Percentiles rank a stretch among this genome's conserved stretches.
These are phyloP conservation scores for Menidia menidia DNA, from an alignment of 2,797 vertebrate species.

Conservation along the genomic window DNA sequence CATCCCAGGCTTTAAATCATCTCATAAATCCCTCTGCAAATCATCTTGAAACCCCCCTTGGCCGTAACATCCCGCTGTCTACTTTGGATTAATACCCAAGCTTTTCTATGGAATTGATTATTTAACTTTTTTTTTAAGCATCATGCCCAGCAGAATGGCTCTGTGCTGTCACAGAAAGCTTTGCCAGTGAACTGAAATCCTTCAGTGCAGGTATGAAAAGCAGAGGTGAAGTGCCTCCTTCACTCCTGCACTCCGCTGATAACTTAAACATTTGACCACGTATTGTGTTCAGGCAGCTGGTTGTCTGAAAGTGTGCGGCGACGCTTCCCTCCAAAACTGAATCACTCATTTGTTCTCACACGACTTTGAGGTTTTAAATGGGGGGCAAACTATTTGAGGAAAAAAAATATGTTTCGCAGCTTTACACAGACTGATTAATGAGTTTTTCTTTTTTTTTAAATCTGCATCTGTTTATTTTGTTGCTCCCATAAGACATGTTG, in stretches of 20 bases:
- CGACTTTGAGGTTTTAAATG: constrained; percentile 31
- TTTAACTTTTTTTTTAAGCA: constrained; percentile 56
- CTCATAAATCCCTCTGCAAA: constrained; percentile 49
- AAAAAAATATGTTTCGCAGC: constrained; percentile 18
- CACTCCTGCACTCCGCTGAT: constrained; percentile 81
- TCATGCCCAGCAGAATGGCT: constrained; percentile 70
- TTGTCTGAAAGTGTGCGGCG: constrained; percentile 44
- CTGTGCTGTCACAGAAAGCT: constrained; percentile 52
- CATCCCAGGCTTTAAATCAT: constrained; percentile 45
- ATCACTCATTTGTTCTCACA: constrained; percentile 35
- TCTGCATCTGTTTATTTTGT: constrained; percentile 59
- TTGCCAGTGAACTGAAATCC: constrained; percentile 71
- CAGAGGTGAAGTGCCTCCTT: constrained; percentile 62
- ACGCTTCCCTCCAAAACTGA: constrained; percentile 48
- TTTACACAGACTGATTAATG: constrained; percentile 50
- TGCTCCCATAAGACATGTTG: constrained; percentile 40
- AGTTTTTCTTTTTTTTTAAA: constrained; percentile 43
- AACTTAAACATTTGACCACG: constrained; percentile 78
- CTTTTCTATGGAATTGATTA: constrained; percentile 72
- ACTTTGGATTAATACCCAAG: constrained; percentile 70
- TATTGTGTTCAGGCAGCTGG: constrained; percentile 69
- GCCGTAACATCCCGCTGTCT: constrained; percentile 40
- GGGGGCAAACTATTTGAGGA: constrained; percentile 27
- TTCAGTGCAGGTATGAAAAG: constrained; percentile 67
- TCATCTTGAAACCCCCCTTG: constrained; percentile 47